Conservation (phyloP, 2,113 vertebrate species). For the Colaptes auratus region DNA sequence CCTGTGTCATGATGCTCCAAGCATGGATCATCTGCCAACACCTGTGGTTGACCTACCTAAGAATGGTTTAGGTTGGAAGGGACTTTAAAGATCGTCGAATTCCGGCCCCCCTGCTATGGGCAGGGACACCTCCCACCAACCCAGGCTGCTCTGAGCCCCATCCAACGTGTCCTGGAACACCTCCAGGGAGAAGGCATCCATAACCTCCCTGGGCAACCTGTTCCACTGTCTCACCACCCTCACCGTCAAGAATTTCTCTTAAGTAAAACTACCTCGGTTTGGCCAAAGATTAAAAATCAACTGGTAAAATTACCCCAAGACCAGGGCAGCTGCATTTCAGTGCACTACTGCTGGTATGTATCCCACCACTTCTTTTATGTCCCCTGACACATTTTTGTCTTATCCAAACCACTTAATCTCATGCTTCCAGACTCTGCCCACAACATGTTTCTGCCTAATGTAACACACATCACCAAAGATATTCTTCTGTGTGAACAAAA, state of each 20-base stretch:
- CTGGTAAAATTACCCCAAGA: background rate
- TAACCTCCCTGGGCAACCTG: too few species aligned
- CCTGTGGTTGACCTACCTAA: rapidly evolving
- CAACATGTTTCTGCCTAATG: background rate
- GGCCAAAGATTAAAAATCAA: background rate
- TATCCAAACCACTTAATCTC: background rate
- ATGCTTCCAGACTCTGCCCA: background rate
- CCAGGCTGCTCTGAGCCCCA: too few species aligned
- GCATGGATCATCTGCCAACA: background rate
- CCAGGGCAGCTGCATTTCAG: background rate
- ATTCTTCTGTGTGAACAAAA: background rate
- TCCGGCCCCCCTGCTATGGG: too few species aligned
- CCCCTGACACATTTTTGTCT: background rate
- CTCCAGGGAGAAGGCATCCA: too few species aligned
- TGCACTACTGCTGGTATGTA: rapidly evolving
- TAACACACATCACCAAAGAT: rapidly evolving
- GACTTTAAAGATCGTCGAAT: too few species aligned
- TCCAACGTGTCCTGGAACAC: too few species aligned
- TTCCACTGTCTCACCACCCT: too few species aligned
- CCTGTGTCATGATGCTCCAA: background rate
- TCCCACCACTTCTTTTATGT: rapidly evolving
- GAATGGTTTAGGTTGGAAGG: too few species aligned
- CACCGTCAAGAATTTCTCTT: too few species aligned
- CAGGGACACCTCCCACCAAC: too few species aligned
- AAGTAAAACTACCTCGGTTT: background rate